Conservation (phyloP, 1,140 invertebrate species). For the Drusus annulatus region DNA sequence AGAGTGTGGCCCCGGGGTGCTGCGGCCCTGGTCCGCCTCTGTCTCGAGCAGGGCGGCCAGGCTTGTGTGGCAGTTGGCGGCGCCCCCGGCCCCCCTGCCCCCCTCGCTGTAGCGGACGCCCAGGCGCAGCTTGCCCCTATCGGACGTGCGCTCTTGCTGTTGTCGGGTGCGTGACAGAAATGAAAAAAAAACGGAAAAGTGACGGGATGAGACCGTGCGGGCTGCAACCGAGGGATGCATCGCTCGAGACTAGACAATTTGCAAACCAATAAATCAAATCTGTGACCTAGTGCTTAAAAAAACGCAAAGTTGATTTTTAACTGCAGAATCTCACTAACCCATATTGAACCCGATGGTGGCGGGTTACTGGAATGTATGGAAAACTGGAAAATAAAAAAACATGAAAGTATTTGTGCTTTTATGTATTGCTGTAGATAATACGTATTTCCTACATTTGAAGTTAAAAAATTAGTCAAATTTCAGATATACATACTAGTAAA, state of each 20-base stretch:
- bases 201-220: conserved; percentile 27
- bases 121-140: conserved; percentile 10
- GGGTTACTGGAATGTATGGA: no score
- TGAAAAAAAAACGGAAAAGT: conserved; percentile 35
- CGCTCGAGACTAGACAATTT: neutral
- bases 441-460: no score
- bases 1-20: conserved; percentile 66
- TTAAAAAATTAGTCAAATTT: no score
- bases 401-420: no score
- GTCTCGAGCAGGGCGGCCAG: conserved; percentile 62
- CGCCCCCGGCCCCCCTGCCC: conserved; percentile 3
- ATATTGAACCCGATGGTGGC: no score
- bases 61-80: conserved; percentile 46
- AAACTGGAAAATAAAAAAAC: no score
- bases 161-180: conserved; percentile 20
- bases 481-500: no score
- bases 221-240: conserved; percentile 17
- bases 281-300: neutral
- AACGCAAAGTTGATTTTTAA: no score
- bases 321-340: no score
- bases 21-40: conserved; percentile 68
- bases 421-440: no score
- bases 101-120: conserved; percentile 14
- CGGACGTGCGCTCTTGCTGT: neutral
- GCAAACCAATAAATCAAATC: neutral